phyloP scores from a whole-genome alignment of 2,797 vertebrate genomes.

The Sibirionetta formosa region DNA sequence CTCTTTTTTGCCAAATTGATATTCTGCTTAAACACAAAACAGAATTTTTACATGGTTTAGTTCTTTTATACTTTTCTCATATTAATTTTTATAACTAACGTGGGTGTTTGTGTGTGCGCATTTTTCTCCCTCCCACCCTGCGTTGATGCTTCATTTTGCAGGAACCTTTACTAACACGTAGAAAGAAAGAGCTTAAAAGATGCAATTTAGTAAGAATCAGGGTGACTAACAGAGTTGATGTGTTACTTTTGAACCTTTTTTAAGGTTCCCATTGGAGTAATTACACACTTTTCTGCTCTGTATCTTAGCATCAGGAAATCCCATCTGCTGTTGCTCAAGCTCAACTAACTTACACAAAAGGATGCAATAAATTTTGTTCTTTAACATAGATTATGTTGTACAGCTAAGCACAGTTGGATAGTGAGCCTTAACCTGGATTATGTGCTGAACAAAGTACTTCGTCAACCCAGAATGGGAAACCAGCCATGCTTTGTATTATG shows the following conservation, averaged over 20 bases:
- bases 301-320: conserved; percentile 27
- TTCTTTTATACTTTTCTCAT: neutral
- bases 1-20: neutral
- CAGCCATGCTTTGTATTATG: neutral
- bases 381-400: neutral
- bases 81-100: neutral
- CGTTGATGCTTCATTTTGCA: neutral
- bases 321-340: neutral
- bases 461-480: neutral
- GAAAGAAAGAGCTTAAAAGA: neutral
- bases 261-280: neutral
- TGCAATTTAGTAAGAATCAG: neutral
- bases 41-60: neutral
- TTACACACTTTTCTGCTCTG: neutral
- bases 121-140: neutral
- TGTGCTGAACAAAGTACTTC: neutral
- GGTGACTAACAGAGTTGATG: neutral
- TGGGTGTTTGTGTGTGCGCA: neutral
- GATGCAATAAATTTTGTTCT: neutral
- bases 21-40: neutral
- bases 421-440: neutral
- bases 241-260: neutral
- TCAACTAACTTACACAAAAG: neutral
- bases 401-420: neutral
- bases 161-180: neutral